These are phyloP conservation scores for Amblyopsis hoosieri DNA, from an alignment of 2,797 vertebrate species.

Conservation along the genomic window DNA sequence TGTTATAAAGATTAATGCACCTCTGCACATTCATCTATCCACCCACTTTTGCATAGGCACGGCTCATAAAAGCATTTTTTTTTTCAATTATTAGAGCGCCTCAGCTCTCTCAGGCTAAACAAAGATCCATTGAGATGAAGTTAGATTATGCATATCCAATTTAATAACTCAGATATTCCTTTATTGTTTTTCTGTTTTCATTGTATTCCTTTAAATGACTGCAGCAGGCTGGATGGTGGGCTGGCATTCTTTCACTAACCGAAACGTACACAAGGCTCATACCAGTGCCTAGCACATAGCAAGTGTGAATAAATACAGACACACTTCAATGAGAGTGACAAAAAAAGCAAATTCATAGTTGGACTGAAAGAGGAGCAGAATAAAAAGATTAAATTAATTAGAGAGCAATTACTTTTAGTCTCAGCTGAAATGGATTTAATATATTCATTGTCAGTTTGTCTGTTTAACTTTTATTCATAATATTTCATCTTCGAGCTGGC, in stretches of 20 bases:
- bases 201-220: slow-evolving; percentile 76
- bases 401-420: slow-evolving; percentile 59
- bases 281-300: slow-evolving; percentile 49
- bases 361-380: slow-evolving; percentile 62
- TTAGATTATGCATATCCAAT: slow-evolving; percentile 83
- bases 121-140: slow-evolving; percentile 80
- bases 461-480: slow-evolving; percentile 65
- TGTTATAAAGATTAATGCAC: slow-evolving; percentile 81
- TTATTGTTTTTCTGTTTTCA: slow-evolving; percentile 81
- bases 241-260: slow-evolving; percentile 61
- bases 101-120: slow-evolving; percentile 75
- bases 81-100: slow-evolving; percentile 82
- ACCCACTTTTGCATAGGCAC: slow-evolving; percentile 69
- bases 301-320: slow-evolving; percentile 65
- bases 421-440: slow-evolving; percentile 65
- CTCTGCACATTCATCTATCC: slow-evolving; percentile 70
- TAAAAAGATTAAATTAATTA: slow-evolving; percentile 80
- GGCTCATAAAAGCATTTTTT: slow-evolving; percentile 68
- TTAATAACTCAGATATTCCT: slow-evolving; percentile 82
- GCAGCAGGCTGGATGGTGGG: slow-evolving; percentile 55
- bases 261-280: slow-evolving; percentile 69
- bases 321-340: slow-evolving; percentile 60
- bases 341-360: slow-evolving; percentile 74
- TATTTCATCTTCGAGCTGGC: slow-evolving; percentile 49
- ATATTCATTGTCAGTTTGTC: slow-evolving; percentile 68